These are phyloP conservation scores for Poeciliopsis infans DNA, from an alignment of 2,797 vertebrate species.

Conservation along the genomic window DNA sequence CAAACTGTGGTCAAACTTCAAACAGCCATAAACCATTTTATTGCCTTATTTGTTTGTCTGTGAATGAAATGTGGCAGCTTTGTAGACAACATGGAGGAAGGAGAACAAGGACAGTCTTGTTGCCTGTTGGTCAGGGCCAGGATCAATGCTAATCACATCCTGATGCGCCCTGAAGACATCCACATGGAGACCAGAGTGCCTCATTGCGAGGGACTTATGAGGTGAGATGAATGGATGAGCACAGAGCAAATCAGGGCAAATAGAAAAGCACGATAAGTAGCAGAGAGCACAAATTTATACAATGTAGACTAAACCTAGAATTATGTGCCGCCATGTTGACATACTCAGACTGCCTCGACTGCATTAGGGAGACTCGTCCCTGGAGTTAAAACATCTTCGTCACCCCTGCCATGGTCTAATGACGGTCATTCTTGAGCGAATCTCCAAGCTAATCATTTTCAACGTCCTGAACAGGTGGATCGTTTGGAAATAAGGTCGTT, in stretches of 20 bases:
- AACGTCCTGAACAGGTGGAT: background rate
- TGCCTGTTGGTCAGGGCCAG: constrained; percentile 25
- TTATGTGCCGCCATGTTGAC: constrained; percentile 69
- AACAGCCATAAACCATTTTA: constrained; percentile 51
- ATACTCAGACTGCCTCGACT: constrained; percentile 67
- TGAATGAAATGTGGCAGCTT: constrained; percentile 48
- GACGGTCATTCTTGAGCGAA: constrained; percentile 76
- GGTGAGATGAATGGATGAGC: constrained; percentile 40
- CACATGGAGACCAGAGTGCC: constrained; percentile 3
- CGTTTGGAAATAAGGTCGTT: background rate
- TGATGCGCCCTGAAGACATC: constrained; percentile 6
- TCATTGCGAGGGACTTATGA: constrained; percentile 35
- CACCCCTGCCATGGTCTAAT: constrained; percentile 81
- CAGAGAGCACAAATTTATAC: constrained; percentile 12
- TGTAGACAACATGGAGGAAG: constrained; percentile 15
- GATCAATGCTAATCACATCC: constrained; percentile 39
- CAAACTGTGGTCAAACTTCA: constrained; percentile 44
- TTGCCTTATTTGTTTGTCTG: constrained; percentile 51
- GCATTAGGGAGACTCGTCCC: constrained; percentile 67
- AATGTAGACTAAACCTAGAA: constrained; percentile 41
- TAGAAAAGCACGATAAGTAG: constrained; percentile 3
- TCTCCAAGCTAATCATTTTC: constrained; percentile 32
- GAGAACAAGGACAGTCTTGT: constrained; percentile 42
- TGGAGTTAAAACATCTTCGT: constrained; percentile 69
- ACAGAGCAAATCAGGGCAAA: constrained; percentile 11